Conservation (phyloP, 2,113 vertebrate species). For the Gymnobelideus leadbeateri region DNA sequence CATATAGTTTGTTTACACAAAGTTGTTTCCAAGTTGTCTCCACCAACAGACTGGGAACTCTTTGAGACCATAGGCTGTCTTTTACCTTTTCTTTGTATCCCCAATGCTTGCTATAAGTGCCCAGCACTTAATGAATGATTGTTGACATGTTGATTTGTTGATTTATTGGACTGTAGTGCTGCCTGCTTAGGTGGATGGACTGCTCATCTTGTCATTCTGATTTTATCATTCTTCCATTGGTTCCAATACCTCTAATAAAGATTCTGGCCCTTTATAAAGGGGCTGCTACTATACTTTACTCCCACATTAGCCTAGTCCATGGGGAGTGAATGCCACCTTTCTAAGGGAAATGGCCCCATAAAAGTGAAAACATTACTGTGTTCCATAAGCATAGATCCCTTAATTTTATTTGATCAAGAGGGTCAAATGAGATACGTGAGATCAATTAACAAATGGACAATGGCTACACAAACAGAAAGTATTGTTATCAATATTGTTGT, state of each 20-base stretch:
- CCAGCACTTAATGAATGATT: neutral
- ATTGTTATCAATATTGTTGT: neutral
- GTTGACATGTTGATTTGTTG: neutral
- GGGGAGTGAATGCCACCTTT: neutral
- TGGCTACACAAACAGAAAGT: neutral
- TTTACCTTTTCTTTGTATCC: neutral
- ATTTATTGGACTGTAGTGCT: neutral
- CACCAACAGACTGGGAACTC: neutral
- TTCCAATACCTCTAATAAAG: neutral
- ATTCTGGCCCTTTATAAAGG: neutral
- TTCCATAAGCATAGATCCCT: neutral
- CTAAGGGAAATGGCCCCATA: neutral
- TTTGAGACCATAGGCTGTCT: neutral
- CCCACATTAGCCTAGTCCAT: neutral
- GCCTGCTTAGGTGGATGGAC: neutral
- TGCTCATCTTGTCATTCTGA: constrained; percentile 8
- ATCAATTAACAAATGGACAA: neutral
- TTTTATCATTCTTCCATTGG: neutral
- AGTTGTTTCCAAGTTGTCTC: neutral
- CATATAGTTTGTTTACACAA: neutral
- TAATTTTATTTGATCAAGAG: neutral
- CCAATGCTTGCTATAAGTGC: neutral
- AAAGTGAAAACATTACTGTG: neutral
- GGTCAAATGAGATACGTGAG: neutral
- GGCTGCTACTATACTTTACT: rapidly evolving